Percentiles rank a stretch among this genome's conserved stretches.
Conservation (phyloP, 2,113 vertebrate species). For the Mustela nigripes region DNA sequence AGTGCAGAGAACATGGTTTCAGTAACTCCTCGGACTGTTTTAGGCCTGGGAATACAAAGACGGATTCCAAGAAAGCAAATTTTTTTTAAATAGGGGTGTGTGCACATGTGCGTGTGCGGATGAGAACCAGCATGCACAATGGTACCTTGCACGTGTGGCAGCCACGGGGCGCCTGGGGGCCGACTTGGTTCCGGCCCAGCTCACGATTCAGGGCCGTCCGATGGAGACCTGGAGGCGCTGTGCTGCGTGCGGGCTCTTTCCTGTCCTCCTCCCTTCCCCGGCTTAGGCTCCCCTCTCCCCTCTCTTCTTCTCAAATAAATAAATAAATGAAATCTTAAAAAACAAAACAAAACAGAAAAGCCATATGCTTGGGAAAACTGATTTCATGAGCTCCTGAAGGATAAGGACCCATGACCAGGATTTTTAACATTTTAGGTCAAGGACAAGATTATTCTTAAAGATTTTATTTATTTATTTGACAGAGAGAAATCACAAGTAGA, state of each 20-base stretch:
- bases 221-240: neutral
- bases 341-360: neutral
- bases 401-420: too few relatives aligned
- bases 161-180: too few relatives aligned
- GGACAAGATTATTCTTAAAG: neutral
- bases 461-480: too few relatives aligned
- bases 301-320: neutral
- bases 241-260: neutral
- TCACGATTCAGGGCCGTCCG: neutral
- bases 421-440: neutral
- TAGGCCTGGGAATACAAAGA: neutral
- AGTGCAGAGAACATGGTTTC: neutral
- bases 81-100: neutral
- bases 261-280: neutral
- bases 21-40: neutral
- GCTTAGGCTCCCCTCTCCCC: neutral
- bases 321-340: neutral
- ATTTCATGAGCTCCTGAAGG: neutral
- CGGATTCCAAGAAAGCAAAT: neutral
- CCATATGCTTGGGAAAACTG: neutral
- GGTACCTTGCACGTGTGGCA: too few relatives aligned
- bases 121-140: neutral
- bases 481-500: too few relatives aligned
- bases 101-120: too few relatives aligned
- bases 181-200: neutral